Conservation (phyloP, 2,113 vertebrate species). For the Saimiri boliviensis region DNA sequence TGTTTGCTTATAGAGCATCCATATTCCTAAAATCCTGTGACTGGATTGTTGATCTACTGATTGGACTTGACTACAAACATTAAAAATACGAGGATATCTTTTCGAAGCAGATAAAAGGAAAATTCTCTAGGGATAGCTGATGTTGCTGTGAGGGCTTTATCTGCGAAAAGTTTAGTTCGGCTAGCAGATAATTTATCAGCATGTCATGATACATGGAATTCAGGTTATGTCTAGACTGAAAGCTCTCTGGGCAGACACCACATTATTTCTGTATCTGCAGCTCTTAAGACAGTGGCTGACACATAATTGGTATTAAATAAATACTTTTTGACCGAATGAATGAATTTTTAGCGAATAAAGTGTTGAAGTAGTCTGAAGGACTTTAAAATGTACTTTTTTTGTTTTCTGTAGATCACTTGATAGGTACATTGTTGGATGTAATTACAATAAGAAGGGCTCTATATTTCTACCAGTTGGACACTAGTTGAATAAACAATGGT, state of each 20-base stretch:
- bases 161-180: background rate
- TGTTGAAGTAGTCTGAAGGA: background rate
- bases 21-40: background rate
- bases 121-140: background rate
- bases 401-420: background rate
- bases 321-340: background rate
- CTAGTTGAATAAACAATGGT: background rate
- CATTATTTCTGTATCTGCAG: background rate
- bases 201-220: background rate
- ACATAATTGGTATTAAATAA: background rate
- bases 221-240: background rate
- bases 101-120: background rate
- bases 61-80: background rate
- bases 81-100: background rate
- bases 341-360: background rate
- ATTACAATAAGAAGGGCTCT: background rate
- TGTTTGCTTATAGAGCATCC: background rate
- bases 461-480: background rate
- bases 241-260: background rate
- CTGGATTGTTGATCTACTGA: background rate
- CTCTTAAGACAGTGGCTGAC: background rate
- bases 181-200: background rate
- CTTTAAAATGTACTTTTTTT: background rate
- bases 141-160: background rate
- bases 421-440: background rate